Base-by-base conservation (phyloP, 2,888 invertebrate species). In the Chalcis sispes region DNA sequence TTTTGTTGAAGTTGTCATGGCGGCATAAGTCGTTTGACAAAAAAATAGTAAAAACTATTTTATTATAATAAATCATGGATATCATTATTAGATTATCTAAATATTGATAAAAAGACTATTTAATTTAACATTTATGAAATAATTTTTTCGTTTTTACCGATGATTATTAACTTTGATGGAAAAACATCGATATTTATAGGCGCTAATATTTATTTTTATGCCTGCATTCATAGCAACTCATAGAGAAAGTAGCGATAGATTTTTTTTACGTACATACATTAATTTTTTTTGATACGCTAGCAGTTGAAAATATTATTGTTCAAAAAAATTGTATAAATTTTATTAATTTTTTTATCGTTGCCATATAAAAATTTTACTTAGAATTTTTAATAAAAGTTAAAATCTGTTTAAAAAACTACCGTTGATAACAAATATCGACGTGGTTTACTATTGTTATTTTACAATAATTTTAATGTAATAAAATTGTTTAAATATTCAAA, bases 1-100 rank as follows among this genome's bases (percentile, higher is more conserved):
- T 52, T 59, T n/a, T 32, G 13, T 40, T 66, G 59, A 65, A 40
- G 58, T 66, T 59, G 59, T 73, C 66, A 59, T 59, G 50, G 40
- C 23, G 42, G 32, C 56, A 23, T 36, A 64, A 29, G 32, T 48
- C 29, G 15, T 59, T 29, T 4, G 15, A 56, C 4, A 3, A 29
- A 42, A 42, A 42, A 67, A 42, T 56, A 42, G 4, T 42, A 20
- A 42, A 29, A 54, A 36, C 18, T 23, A 20, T 36, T 18, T 2
- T 18, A 4, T 27, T 27, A 29, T 20, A 15, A 23, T 50, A 32
- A 52, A 52, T n/a, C 23, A 29, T 36, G 52, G 25, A 36, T 61
- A 27, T 61, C 27, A 25, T 46, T 10, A 61, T 36, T 54, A 15
- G 18, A 20, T 20, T 15, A 25, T 42, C 23, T 29, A 10, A 15